Base-by-base conservation (phyloP, 2,113 vertebrate species). In the Martes martes region DNA sequence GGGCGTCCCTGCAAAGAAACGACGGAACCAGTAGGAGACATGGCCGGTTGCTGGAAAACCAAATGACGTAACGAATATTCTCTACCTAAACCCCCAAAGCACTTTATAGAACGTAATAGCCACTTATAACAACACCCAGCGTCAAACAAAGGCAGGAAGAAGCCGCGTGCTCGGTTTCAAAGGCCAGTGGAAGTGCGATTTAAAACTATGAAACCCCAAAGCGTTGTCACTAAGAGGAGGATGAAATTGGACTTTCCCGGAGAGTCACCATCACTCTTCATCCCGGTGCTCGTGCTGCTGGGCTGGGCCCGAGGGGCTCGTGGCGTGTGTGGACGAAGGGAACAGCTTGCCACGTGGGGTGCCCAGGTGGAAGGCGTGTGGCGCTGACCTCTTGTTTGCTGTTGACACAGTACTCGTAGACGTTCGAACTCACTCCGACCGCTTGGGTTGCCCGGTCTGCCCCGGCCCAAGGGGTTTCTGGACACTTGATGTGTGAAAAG, bases 51-150 rank as follows among this genome's bases (percentile, higher is more conserved):
- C 33, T 11, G 24, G 23, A 61, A 59, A 86, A 16, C 45, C 33
- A 42, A 63, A 18, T 2, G 24, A 74, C 39, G 24, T 21, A 15
- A 21, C 23, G 6, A 18, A 23, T 4, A 11, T 19, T 82, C 47
- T 52, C 33, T 33, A 21, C 4, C 14, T 1, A 31, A 0, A 3
- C 85, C 57, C 65, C 11, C 5, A 50, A 59, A 39, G n/a, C 42
- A 1, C 33, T 15, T 0, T 28, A 4, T 18, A 28, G 50, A 42
- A 45, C 4, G 0, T 28, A 24, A 3, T 47, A 10, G 21, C 52
- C 31, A 9, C 26, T 45, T 10, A 6, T 7, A 33, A 31, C 52
- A 45, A 76, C 36, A 21, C 10, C 31, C 10, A 0, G 0, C 0
- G 26, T 23, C 92, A 24, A 47, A 18, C n/a, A 4, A 28, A 50